These are phyloP conservation scores for Nematopogon swammerdamellus DNA, from an alignment of 2,888 invertebrate species.

Conservation along the genomic window DNA sequence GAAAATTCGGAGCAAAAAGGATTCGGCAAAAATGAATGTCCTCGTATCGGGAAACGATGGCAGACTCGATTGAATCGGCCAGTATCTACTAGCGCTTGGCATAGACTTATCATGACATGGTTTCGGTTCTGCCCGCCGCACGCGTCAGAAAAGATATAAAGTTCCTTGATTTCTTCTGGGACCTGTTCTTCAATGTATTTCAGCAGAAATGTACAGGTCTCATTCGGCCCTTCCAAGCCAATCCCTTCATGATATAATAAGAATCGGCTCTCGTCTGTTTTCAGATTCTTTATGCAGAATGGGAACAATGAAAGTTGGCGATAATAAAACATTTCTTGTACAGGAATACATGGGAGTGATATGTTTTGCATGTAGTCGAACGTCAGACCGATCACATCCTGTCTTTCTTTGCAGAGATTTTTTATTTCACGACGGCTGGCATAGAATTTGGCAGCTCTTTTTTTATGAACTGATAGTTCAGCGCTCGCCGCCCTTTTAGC, in stretches of 20 bases:
- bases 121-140: slow-evolving; percentile 6
- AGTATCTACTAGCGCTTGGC: background rate
- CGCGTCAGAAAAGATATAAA: background rate
- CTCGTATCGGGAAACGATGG: slow-evolving; percentile 1
- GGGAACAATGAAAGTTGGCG: background rate
- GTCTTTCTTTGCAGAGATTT: slow-evolving; percentile 1
- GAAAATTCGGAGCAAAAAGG: too few relatives aligned
- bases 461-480: slow-evolving; percentile 7
- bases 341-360: slow-evolving; percentile 5
- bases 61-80: background rate
- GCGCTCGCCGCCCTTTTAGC: slow-evolving; percentile 1
- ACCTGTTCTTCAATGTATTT: background rate
- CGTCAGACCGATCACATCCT: slow-evolving; percentile 4
- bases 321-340: slow-evolving; percentile 7
- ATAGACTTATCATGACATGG: background rate
- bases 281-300: background rate
- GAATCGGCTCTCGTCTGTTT: background rate
- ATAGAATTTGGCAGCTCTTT: slow-evolving; percentile 5
- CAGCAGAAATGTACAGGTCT: background rate
- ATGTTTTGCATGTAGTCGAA: slow-evolving; percentile 8
- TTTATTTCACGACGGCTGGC: background rate
- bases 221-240: background rate
- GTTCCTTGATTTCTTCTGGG: background rate
- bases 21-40: slow-evolving; percentile 5
- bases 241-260: background rate